phyloP scores from a whole-genome alignment of 2,888 invertebrate species.

The Balanococcus diminutus region DNA sequence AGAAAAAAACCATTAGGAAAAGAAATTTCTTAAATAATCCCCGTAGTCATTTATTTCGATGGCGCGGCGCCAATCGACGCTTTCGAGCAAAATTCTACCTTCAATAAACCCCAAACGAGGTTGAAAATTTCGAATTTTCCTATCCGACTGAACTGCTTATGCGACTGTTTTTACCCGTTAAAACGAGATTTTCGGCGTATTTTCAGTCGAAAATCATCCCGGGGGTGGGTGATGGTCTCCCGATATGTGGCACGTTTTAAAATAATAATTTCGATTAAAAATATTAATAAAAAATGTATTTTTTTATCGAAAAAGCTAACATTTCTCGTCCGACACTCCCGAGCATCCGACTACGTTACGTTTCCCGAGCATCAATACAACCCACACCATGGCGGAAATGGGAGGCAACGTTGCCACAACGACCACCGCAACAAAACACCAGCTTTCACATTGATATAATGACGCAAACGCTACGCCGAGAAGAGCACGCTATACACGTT shows the following conservation, averaged over 20 bases:
- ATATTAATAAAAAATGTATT: neutral
- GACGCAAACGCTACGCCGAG: conserved; percentile 53
- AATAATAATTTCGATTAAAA: neutral
- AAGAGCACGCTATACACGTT: conserved; percentile 53
- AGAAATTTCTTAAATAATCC: neutral
- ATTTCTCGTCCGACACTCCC: conserved; percentile 38
- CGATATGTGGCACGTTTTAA: neutral
- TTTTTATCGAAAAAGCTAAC: neutral
- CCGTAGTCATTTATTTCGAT: neutral
- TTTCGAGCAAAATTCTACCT: neutral
- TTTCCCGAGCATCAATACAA: conserved; percentile 57
- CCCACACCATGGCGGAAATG: conserved; percentile 57
- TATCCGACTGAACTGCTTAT: neutral
- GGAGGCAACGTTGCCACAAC: conserved; percentile 58
- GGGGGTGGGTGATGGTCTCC: neutral
- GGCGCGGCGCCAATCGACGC: neutral
- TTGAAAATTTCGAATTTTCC: neutral
- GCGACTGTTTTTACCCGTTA: neutral
- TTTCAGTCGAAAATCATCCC: neutral
- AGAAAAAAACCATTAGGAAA: neutral
- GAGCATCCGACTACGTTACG: conserved; percentile 56
- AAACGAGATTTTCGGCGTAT: neutral
- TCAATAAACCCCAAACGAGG: neutral
- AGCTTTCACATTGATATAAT: conserved; percentile 58
- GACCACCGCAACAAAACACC: conserved; percentile 56